phyloP scores from a whole-genome alignment of 2,113 vertebrate species.

The Oreotrochilus melanogaster region DNA sequence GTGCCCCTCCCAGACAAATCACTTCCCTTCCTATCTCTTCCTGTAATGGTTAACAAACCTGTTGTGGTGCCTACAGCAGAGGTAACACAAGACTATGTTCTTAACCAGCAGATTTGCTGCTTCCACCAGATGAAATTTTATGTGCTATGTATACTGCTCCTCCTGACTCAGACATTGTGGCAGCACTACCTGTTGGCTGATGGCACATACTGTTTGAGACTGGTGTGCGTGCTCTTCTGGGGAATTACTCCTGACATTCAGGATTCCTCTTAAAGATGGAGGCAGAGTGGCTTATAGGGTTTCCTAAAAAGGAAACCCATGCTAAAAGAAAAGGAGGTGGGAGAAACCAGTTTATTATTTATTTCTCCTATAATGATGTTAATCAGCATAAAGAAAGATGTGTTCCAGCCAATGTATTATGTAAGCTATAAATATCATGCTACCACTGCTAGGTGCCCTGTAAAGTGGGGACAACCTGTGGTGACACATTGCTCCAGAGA shows the following conservation, averaged over 20 bases:
- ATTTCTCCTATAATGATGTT: background rate
- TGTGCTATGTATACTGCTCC: background rate
- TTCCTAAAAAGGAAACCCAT: background rate
- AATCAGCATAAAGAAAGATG: background rate
- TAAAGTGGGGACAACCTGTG: background rate
- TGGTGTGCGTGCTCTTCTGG: background rate
- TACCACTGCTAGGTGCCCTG: background rate
- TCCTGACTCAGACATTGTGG: background rate
- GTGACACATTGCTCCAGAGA: background rate
- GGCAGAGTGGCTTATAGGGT: background rate
- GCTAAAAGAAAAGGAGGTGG: background rate
- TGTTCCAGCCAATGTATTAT: background rate
- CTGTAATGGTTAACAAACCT: rapidly evolving
- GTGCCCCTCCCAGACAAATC: background rate
- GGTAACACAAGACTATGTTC: background rate
- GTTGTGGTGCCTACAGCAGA: background rate
- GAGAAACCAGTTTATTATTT: background rate
- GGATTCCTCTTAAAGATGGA: background rate
- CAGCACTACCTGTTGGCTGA: rapidly evolving
- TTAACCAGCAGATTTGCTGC: background rate
- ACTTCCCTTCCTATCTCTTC: background rate
- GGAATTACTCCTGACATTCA: background rate
- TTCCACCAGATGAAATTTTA: background rate
- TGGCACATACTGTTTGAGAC: background rate
- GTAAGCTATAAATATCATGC: background rate